phyloP scores from a whole-genome alignment of 2,888 invertebrate genomes.

The Artemia sinica region DNA sequence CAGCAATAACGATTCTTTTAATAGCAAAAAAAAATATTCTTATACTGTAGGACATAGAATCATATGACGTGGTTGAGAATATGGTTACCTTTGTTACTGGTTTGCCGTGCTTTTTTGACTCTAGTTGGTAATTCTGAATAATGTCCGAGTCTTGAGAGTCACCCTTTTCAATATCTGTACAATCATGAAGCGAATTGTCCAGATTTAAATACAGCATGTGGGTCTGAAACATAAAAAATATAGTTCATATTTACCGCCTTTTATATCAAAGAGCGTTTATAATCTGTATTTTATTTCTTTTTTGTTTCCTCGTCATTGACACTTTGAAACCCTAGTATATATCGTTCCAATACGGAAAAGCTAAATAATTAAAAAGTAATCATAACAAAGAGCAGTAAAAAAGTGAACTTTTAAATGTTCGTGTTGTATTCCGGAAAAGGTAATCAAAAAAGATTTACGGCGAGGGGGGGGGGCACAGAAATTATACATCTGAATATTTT shows the following conservation, averaged over 20 bases:
- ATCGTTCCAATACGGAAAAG: too few relatives aligned
- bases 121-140: slow-evolving; percentile 54
- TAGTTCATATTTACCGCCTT: background rate
- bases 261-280: too few relatives aligned
- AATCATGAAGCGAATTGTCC: slow-evolving; percentile 59
- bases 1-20: background rate
- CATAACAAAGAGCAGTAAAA: too few relatives aligned
- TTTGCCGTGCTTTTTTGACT: slow-evolving; percentile 33
- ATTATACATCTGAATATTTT: too few relatives aligned
- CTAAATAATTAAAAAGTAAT: too few relatives aligned
- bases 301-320: too few relatives aligned
- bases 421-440: too few relatives aligned
- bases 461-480: too few relatives aligned
- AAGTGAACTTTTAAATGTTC: too few relatives aligned
- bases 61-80: background rate
- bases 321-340: too few relatives aligned
- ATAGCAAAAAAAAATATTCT: background rate
- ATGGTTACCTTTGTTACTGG: slow-evolving; percentile 27
- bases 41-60: background rate
- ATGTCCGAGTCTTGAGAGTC: slow-evolving; percentile 52
- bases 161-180: slow-evolving; percentile 48
- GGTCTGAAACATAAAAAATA: slow-evolving; percentile 32
- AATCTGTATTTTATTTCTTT: too few relatives aligned
- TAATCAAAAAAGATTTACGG: too few relatives aligned
- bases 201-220: slow-evolving; percentile 56